Evolutionary conservation across 2,888 invertebrate genomes (phyloP).

Genomic region (Agrochola litura): DNA sequence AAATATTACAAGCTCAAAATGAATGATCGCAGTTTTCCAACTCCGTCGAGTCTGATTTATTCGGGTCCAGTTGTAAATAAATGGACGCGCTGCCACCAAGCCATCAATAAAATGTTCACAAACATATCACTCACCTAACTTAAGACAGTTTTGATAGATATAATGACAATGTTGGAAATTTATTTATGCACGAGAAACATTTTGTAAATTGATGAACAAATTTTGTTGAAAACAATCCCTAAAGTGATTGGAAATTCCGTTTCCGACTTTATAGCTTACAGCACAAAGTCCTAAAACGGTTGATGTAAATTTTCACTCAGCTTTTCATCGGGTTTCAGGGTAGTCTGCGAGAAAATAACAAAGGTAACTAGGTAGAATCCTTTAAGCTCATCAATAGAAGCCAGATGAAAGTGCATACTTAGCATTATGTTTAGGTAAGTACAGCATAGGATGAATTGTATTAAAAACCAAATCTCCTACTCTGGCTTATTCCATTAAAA

Average conservation of each 20-base stretch:
- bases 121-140: conserved; percentile 77
- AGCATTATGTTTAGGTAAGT: neutral
- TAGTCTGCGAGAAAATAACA: conserved; percentile 35
- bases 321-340: conserved; percentile 35
- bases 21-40: conserved; percentile 82
- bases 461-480: neutral
- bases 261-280: conserved; percentile 34
- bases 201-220: conserved; percentile 61
- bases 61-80: conserved; percentile 80
- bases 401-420: neutral
- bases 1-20: conserved; percentile 73
- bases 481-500: neutral
- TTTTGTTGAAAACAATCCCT: conserved; percentile 56
- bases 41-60: conserved; percentile 78
- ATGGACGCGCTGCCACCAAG: conserved; percentile 76
- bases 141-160: conserved; percentile 70
- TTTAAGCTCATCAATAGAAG: conserved; percentile 60
- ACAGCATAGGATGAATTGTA: neutral
- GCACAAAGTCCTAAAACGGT: conserved; percentile 31
- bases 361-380: conserved; percentile 59
- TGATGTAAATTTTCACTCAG: conserved; percentile 17
- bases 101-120: conserved; percentile 83
- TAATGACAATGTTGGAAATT: conserved; percentile 66
- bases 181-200: conserved; percentile 50
- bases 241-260: conserved; percentile 40